phyloP scores from a whole-genome alignment of 2,113 vertebrate species.

The Syrrhaptes paradoxus region DNA sequence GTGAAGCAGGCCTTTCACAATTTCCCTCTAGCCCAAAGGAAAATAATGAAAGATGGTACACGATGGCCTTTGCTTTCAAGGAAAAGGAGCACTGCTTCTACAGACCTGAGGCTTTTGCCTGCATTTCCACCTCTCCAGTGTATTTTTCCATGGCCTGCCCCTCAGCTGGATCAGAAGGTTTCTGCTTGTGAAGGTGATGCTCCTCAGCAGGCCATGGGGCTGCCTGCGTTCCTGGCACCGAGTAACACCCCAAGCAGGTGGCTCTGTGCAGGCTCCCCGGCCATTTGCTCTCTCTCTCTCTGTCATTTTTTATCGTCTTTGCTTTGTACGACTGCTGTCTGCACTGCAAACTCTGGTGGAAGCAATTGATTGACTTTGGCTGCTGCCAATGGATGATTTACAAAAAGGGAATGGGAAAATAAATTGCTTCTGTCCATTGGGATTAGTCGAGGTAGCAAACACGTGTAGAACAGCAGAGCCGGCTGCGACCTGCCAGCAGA shows the following conservation, averaged over 20 bases:
- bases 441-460: background rate
- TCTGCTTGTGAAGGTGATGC: background rate
- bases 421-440: background rate
- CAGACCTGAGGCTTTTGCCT: background rate
- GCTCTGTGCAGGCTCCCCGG: background rate
- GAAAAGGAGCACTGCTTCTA: background rate
- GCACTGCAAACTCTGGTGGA: background rate
- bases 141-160: background rate
- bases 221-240: background rate
- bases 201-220: background rate
- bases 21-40: background rate
- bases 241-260: background rate
- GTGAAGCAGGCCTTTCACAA: background rate
- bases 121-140: background rate
- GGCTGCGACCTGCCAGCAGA: background rate
- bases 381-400: slow-evolving; percentile 1
- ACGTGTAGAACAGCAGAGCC: background rate
- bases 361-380: slow-evolving; percentile 11
- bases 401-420: background rate
- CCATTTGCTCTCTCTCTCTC: background rate
- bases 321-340: background rate
- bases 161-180: background rate
- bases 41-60: background rate
- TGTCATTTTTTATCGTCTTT: background rate
- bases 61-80: background rate